These are phyloP conservation scores for Lacanobia wlatinum DNA, from an alignment of 2,888 invertebrate genomes.

Conservation along the genomic window DNA sequence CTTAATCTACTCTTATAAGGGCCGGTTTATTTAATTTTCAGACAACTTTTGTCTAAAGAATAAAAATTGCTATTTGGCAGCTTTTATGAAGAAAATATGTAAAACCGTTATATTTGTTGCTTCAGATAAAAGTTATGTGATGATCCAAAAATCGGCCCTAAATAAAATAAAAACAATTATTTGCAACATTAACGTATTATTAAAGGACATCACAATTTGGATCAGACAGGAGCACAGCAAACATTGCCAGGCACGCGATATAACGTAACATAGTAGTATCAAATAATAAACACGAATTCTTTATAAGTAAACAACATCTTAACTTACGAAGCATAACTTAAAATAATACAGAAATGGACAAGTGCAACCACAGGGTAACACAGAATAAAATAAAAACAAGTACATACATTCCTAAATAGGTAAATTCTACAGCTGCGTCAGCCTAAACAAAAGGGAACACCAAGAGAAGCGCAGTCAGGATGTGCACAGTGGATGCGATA, in stretches of 20 bases:
- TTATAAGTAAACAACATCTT: not conserved
- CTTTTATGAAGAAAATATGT: not conserved
- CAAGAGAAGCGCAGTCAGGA: slow-evolving; percentile 6
- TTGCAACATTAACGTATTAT: not conserved
- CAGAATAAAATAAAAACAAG: not conserved
- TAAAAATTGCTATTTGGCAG: not conserved
- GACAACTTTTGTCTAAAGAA: not conserved
- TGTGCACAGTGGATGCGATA: slow-evolving; percentile 1
- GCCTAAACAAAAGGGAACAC: not conserved
- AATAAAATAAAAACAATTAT: not conserved
- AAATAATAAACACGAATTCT: slow-evolving; percentile 1
- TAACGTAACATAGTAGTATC: not conserved
- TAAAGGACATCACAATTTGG: slow-evolving; percentile 5
- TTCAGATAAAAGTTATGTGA: not conserved
- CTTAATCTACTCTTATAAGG: not conserved
- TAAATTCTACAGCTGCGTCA: not conserved
- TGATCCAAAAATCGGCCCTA: not conserved
- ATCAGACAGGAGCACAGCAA: not conserved
- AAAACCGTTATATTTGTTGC: not conserved
- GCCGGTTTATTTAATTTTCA: not conserved
- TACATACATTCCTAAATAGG: not conserved
- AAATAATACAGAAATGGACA: not conserved
- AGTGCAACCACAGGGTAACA: not conserved
- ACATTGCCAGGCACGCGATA: not conserved
- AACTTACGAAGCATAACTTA: not conserved